Percentiles rank a stretch among this genome's conserved stretches.
Conservation (phyloP, 2,113 vertebrate genomes). For the Motacilla alba region DNA sequence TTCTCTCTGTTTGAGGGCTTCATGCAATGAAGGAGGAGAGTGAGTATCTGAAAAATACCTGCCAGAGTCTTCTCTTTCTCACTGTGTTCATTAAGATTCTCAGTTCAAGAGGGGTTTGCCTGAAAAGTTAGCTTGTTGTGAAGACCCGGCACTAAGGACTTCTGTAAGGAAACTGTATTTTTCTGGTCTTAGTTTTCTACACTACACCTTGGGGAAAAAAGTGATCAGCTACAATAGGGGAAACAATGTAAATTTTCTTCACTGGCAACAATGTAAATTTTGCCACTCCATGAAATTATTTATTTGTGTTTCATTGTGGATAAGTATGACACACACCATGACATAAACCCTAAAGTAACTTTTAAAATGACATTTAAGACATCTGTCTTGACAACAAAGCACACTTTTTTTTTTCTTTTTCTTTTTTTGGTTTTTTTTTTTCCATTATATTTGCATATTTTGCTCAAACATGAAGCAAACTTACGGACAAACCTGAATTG, state of each 20-base stretch:
- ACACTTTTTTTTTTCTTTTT: not conserved
- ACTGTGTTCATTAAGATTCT: not conserved
- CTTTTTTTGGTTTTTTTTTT: no score
- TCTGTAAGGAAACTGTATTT: not conserved
- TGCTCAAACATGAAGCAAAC: conserved; percentile 34
- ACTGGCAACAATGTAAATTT: not conserved
- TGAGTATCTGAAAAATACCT: not conserved
- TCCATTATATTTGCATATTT: conserved; percentile 24
- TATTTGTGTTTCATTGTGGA: conserved; percentile 49
- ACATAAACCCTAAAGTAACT: conserved; percentile 37
- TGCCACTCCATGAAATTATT: conserved; percentile 35
- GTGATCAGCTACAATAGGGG: not conserved
- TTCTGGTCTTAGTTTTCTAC: not conserved
- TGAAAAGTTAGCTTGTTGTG: not conserved
- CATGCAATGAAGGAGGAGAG: not conserved
- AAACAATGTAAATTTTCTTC: conserved; percentile 8
- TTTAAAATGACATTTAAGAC: conserved; percentile 42
- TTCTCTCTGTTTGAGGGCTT: not conserved
- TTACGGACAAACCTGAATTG: conserved; percentile 25
- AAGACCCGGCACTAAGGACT: not conserved
- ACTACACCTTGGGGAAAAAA: not conserved
- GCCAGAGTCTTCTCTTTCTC: not conserved
- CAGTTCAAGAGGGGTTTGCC: not conserved
- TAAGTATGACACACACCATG: conserved; percentile 27
- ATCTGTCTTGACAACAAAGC: conserved; percentile 28